Conservation (phyloP, 92 coral and sea anemone genomes). For the Diadumene lineata region DNA sequence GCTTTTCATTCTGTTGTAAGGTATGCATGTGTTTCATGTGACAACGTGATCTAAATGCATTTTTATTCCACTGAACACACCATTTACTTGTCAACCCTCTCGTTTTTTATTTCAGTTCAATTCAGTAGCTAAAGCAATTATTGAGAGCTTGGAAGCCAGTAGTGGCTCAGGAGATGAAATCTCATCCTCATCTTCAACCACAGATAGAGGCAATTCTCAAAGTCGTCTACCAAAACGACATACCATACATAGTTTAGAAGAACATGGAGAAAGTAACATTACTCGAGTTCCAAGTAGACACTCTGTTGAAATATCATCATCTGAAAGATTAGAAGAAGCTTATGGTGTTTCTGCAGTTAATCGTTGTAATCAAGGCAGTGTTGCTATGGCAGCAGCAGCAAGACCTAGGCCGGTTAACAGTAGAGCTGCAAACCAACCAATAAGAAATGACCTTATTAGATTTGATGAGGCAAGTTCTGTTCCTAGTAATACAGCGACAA, state of each 20-base stretch:
- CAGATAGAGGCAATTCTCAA: conserved; percentile 17
- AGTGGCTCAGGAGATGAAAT: conserved; percentile 22
- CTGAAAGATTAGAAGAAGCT: conserved; percentile 57
- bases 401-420: background rate
- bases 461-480: conserved; percentile 3
- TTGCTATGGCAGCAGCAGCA: conserved; percentile 4
- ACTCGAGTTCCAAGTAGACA: conserved; percentile 44
- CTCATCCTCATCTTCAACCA: conserved; percentile 1
- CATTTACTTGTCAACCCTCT: background rate
- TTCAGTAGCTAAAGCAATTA: conserved; percentile 53
- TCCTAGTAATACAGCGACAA: background rate
- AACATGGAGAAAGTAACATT: conserved; percentile 24
- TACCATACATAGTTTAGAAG: conserved; percentile 58
- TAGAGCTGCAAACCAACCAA: background rate
- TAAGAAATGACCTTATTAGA: conserved; percentile 9
- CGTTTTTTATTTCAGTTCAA: conserved; percentile 51
- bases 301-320: conserved; percentile 64
- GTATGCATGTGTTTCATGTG: too few relatives aligned
- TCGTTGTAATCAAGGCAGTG: background rate
- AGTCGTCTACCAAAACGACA: conserved; percentile 53
- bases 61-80: too few relatives aligned
- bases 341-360: conserved; percentile 19
- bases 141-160: conserved; percentile 39
- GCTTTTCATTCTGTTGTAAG: too few relatives aligned
- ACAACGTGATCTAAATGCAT: too few relatives aligned